These are phyloP conservation scores for Pseudopipra pipra DNA, from an alignment of 2,113 vertebrate genomes.

Conservation along the genomic window DNA sequence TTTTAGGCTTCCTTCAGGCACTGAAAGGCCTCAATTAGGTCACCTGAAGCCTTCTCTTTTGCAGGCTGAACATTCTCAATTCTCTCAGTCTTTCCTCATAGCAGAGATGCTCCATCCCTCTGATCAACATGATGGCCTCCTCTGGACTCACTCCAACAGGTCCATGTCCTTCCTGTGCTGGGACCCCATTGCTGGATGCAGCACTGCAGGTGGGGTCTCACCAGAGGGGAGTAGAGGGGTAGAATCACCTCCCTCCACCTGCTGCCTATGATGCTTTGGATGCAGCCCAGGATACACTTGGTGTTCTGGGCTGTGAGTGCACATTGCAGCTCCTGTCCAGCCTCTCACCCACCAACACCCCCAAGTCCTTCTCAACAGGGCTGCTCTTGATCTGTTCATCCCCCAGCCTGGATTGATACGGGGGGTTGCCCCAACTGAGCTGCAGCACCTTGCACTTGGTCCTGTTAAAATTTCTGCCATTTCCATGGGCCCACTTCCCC, in stretches of 20 bases:
- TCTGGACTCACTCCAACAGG: accelerated
- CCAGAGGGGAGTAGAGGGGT: background rate
- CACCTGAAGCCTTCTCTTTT: background rate
- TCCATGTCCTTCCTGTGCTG: background rate
- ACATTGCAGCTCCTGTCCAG: accelerated
- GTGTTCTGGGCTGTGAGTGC: background rate
- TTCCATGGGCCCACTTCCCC: background rate
- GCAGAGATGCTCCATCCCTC: background rate
- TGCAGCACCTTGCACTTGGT: background rate
- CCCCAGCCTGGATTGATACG: accelerated
- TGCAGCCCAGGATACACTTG: background rate
- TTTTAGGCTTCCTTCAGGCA: background rate
- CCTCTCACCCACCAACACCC: background rate
- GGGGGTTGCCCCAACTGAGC: accelerated
- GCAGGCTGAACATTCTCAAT: background rate
- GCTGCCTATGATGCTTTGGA: accelerated
- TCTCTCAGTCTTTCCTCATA: background rate
- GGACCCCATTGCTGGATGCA: background rate
- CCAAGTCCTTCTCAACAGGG: background rate
- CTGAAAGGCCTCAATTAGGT: background rate
- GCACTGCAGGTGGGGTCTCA: background rate
- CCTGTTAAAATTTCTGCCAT: background rate
- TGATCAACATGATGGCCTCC: background rate
- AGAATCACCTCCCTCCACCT: background rate
- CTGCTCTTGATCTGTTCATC: background rate